phyloP scores from a whole-genome alignment of 2,797 vertebrate genomes.

The Delichon dasypus region DNA sequence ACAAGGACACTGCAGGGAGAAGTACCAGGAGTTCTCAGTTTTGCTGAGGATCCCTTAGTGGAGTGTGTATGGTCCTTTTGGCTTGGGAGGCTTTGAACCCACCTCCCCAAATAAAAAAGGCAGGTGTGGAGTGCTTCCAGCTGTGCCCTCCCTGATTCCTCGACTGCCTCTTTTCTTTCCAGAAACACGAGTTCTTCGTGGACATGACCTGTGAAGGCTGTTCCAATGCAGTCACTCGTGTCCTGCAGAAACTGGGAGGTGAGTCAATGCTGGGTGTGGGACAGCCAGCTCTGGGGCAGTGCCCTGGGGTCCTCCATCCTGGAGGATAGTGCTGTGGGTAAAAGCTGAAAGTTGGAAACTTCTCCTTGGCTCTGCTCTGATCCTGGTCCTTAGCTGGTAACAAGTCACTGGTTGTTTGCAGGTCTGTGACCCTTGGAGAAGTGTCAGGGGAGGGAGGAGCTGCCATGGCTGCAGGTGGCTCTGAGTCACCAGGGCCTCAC shows the following conservation, averaged over 20 bases:
- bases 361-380: background rate
- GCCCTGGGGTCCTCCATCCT: background rate
- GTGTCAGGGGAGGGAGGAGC: background rate
- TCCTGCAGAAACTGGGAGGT: constrained; percentile 90
- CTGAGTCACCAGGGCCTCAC: background rate
- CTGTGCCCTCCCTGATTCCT: background rate
- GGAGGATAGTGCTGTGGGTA: background rate
- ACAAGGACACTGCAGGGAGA: fast-evolving
- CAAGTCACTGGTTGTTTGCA: background rate
- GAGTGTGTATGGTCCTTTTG: background rate
- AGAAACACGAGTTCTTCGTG: constrained; percentile 96
- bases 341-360: background rate
- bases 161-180: constrained; percentile 38
- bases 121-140: background rate
- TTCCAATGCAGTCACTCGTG: constrained; percentile 85
- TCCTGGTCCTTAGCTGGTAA: background rate
- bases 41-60: background rate
- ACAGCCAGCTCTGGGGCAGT: background rate
- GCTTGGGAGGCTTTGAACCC: background rate
- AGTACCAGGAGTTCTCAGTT: background rate
- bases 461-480: background rate
- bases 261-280: constrained; percentile 39
- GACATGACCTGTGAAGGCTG: constrained; percentile 97
- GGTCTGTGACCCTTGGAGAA: background rate
- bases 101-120: background rate